Conservation (phyloP, 2,797 vertebrate genomes). For the Mormyrus proboscirostris region DNA sequence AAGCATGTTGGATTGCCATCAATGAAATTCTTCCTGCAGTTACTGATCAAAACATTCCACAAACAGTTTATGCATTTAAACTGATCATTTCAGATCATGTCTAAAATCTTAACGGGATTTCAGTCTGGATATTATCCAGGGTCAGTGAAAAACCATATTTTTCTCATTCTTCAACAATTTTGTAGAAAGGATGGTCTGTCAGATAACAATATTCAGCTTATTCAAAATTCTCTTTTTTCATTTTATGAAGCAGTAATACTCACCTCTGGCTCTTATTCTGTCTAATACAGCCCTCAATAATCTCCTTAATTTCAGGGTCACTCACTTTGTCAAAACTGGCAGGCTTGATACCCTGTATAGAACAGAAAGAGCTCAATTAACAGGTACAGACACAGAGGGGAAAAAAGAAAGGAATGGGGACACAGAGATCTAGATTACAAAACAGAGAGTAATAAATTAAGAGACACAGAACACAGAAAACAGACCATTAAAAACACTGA, state of each 20-base stretch:
- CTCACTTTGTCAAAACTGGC: conserved; percentile 91
- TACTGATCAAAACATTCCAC: neutral
- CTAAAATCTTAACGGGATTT: neutral
- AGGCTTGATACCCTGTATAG: conserved; percentile 83
- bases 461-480: neutral
- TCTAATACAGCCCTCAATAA: conserved; percentile 89
- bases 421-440: neutral
- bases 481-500: neutral
- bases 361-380: conserved; percentile 11
- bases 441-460: neutral
- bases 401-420: neutral
- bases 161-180: neutral
- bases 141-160: neutral
- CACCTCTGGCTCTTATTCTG: conserved; percentile 87
- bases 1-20: neutral
- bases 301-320: conserved; percentile 92
- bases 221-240: neutral
- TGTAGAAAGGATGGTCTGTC: neutral
- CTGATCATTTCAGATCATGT: neutral
- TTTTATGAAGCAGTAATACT: conserved; percentile 24
- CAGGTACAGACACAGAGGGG: neutral
- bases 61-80: neutral
- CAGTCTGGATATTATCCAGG: neutral
- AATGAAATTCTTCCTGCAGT: neutral
- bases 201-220: neutral